phyloP scores from a whole-genome alignment of 2,888 invertebrate genomes.

The Notodonta dromedarius region DNA sequence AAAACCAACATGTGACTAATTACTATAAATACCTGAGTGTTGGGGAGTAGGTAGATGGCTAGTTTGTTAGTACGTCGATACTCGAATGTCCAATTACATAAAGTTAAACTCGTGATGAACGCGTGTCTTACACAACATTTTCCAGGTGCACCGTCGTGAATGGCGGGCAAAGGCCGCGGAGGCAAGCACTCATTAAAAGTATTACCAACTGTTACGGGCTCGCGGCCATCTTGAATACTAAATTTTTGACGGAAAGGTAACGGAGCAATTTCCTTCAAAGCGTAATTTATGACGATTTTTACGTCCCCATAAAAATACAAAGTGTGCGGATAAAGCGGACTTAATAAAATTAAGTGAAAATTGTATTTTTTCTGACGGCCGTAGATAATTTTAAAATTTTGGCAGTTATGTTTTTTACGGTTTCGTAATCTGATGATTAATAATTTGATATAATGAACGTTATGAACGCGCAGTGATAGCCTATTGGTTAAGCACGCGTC shows the following conservation, averaged over 20 bases:
- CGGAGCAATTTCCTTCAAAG: slow-evolving; percentile 47
- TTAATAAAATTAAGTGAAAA: slow-evolving; percentile 54
- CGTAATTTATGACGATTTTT: slow-evolving; percentile 67
- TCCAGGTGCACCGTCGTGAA: neutral
- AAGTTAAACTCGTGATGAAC: too few species aligned
- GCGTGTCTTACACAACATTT: neutral
- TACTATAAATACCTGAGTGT: too few species aligned
- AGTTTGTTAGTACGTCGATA: too few species aligned
- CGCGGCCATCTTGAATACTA: slow-evolving; percentile 45
- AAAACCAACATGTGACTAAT: too few species aligned
- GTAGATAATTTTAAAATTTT: slow-evolving; percentile 4
- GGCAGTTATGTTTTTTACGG: slow-evolving; percentile 13
- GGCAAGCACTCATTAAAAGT: slow-evolving; percentile 46
- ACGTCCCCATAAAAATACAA: slow-evolving; percentile 53
- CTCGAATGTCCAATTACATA: too few species aligned
- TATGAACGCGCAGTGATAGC: neutral
- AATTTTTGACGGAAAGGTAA: slow-evolving; percentile 44
- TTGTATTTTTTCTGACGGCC: slow-evolving; percentile 34
- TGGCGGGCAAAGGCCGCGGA: neutral
- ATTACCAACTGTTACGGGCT: slow-evolving; percentile 43
- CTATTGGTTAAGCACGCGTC: too few species aligned
- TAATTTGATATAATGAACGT: neutral
- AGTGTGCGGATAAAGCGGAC: slow-evolving; percentile 50
- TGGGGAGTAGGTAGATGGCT: too few species aligned
- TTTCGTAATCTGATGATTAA: slow-evolving; percentile 2